Percentiles rank a stretch among this genome's conserved stretches.
These are phyloP conservation scores for Rattus rattus DNA, from an alignment of 2,113 vertebrate species.

Conservation along the genomic window DNA sequence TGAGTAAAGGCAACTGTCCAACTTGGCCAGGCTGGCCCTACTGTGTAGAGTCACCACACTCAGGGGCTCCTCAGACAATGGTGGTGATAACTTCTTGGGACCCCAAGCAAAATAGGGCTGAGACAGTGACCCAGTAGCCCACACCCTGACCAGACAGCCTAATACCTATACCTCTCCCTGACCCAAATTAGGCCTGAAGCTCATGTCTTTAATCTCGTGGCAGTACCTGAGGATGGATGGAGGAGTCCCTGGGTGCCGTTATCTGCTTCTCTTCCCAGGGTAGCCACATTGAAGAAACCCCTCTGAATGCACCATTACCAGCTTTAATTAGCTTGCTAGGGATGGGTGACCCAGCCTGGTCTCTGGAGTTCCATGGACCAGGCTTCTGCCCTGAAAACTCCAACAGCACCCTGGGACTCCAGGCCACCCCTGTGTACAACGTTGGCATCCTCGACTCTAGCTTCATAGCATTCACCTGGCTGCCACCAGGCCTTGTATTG, in stretches of 20 bases:
- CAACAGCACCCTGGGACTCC: background rate
- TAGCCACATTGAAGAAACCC: background rate
- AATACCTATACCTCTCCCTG: no score
- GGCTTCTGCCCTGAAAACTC: background rate
- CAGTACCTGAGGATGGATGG: background rate
- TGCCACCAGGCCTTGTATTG: background rate
- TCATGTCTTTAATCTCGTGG: background rate
- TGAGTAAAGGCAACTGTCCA: background rate
- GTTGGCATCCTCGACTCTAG: background rate
- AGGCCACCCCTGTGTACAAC: rapidly evolving
- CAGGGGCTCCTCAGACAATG: background rate
- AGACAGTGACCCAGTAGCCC: background rate
- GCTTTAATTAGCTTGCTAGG: background rate
- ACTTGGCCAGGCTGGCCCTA: background rate
- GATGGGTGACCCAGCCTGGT: no score
- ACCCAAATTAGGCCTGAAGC: background rate
- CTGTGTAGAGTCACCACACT: background rate
- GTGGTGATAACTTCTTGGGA: background rate
- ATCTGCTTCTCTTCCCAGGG: background rate
- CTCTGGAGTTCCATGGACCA: background rate
- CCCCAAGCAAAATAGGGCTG: background rate
- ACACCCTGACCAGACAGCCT: no score
- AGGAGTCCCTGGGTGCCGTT: background rate
- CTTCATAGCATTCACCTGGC: background rate
- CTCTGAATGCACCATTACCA: background rate